These are phyloP conservation scores for Terrapene triunguis DNA, from an alignment of 2,113 vertebrate species.

Conservation along the genomic window DNA sequence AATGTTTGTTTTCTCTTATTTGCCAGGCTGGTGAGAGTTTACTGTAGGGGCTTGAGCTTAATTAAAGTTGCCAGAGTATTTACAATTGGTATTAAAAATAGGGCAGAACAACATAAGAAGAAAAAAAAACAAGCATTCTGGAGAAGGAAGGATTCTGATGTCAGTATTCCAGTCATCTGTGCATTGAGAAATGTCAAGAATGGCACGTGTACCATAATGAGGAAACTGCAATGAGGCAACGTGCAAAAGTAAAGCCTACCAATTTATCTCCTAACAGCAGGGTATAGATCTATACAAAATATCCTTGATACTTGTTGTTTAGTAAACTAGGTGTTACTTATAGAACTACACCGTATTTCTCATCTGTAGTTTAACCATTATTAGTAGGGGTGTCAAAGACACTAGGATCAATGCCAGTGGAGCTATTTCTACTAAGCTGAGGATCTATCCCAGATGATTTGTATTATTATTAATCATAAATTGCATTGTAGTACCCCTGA, in stretches of 20 bases:
- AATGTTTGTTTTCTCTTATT: neutral
- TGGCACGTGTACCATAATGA: neutral
- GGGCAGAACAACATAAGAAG: neutral
- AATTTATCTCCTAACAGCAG: neutral
- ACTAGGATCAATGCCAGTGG: neutral
- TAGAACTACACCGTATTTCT: neutral
- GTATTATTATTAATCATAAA: neutral
- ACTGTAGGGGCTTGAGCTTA: neutral
- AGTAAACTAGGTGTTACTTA: neutral
- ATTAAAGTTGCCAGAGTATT: constrained; percentile 39
- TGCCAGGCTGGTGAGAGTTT: constrained; percentile 7
- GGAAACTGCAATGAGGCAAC: neutral
- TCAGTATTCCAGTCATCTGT: neutral
- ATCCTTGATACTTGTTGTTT: neutral
- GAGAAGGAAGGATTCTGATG: neutral
- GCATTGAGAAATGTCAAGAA: neutral
- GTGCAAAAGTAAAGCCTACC: neutral
- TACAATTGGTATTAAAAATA: constrained; percentile 10
- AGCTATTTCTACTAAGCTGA: neutral
- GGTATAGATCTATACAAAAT: neutral
- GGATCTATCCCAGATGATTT: neutral
- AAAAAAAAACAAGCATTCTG: neutral
- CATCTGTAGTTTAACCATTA: neutral
- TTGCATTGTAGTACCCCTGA: neutral
- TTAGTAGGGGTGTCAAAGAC: neutral